Evolutionary conservation across 2,888 invertebrate genomes (phyloP).

Genomic region (Boloria euphrosyne): DNA sequence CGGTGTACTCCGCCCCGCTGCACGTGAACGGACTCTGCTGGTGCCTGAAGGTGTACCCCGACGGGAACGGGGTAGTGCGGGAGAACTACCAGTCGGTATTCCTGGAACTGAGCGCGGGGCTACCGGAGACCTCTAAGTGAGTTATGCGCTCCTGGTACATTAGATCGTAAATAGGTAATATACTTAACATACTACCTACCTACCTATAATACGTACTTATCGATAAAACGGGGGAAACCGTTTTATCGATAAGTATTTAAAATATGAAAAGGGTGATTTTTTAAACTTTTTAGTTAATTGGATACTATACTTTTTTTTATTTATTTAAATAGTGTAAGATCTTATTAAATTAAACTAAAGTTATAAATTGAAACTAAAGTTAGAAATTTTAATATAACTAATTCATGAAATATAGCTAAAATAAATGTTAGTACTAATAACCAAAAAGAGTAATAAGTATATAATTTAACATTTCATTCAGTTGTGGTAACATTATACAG

Average conservation of each 20-base stretch:
- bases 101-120: constrained; percentile 93
- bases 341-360: no score
- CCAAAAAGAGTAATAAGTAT: no score
- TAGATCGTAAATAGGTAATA: neutral
- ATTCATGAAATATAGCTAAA: no score
- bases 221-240: no score
- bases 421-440: no score
- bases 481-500: constrained; percentile 29
- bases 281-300: neutral
- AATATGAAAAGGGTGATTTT: no score
- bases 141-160: constrained; percentile 48
- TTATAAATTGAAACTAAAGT: no score
- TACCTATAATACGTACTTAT: no score
- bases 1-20: constrained; percentile 94
- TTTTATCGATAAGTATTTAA: no score
- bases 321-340: neutral
- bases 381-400: no score
- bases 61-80: constrained; percentile 96
- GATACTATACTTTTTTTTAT: neutral
- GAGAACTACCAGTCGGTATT: constrained; percentile 97
- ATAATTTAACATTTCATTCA: constrained; percentile 21
- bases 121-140: constrained; percentile 95
- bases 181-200: no score
- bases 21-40: constrained; percentile 95
- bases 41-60: constrained; percentile 95